phyloP scores from a whole-genome alignment of 2,888 invertebrate genomes.

The Idaea aversata region DNA sequence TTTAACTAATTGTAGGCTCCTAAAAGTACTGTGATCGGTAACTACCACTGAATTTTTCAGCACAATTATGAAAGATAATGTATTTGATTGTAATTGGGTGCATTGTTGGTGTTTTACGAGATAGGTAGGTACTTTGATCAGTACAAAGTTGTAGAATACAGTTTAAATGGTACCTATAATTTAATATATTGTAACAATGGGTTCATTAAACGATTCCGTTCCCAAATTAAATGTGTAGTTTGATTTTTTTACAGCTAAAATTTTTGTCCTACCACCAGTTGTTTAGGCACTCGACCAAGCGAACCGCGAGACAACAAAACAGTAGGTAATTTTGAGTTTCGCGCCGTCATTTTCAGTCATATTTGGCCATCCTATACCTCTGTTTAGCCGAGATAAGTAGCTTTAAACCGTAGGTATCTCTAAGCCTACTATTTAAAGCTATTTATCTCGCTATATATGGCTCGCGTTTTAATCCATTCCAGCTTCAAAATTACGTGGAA shows the following conservation, averaged over 20 bases:
- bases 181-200: conserved; percentile 77
- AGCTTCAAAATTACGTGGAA: too few relatives aligned
- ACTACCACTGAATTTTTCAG: conserved; percentile 58
- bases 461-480: too few relatives aligned
- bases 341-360: too few relatives aligned
- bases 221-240: conserved; percentile 62
- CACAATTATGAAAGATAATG: conserved; percentile 49
- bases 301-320: too few relatives aligned
- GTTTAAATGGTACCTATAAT: conserved; percentile 54
- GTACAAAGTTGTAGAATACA: conserved; percentile 76
- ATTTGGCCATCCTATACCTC: too few relatives aligned
- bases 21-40: conserved; percentile 72
- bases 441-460: too few relatives aligned
- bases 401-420: too few relatives aligned
- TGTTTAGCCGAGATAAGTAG: too few relatives aligned
- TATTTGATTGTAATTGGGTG: conserved; percentile 55
- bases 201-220: conserved; percentile 80
- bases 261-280: too few relatives aligned
- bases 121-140: conserved; percentile 78
- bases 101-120: conserved; percentile 54
- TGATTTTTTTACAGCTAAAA: conserved; percentile 35
- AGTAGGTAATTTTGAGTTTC: too few relatives aligned
- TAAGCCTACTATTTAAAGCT: too few relatives aligned
- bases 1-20: conserved; percentile 57
- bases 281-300: too few relatives aligned